Evolutionary conservation across 1,140 invertebrate species (phyloP), one percentile per base, ranked within the genome.

Genomic region (Euura saliciscinereae): DNA sequence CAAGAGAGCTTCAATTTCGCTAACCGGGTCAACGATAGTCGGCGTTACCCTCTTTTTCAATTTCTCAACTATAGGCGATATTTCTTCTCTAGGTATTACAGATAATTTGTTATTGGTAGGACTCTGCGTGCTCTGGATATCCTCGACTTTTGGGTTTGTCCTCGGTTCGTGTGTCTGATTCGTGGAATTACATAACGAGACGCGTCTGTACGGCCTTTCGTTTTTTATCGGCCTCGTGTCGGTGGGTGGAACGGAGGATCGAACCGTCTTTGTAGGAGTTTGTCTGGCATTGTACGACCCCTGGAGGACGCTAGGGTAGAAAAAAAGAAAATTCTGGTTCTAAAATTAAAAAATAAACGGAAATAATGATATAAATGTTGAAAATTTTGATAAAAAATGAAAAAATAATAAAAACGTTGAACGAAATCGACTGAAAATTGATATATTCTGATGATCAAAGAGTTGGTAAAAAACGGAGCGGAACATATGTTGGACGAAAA

Each of bases 241-340:
- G 6, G 10, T 59, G 10, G 51, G 10, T 59, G 51, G 2, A 59
- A 8, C 51, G 13, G 8, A 59, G 51, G 8, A 59, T 59, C 13
- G 51, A 59, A 46, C 69, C 5, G 73, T 71, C n/a, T 75, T 74
- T 7, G 59, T 51, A 13, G 75, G 65, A 65, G 68, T 74, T 65
- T 76, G 59, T 64, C 79, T 76, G 42, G 65, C 51, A 68, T 66
- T 66, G 45, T 72, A 69, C 71, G 69, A 66, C 59, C 45, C 66
- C 64, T 74, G 76, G 65, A 75, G 71, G 74, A 78, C 69, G 69
- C 79, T 81, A 72, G 71, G 68, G 69, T 71, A 70, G 70, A 42
- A 65, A 67, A 69, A 71, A 71, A 43, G 71, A 67, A 68, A 67
- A 13, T 74, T 6, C 4, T 67, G 66, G 66, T 67, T 42, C 28